Percentiles rank a stretch among this genome's conserved stretches.
Conservation (phyloP, 35 echinoderm and acorn worm genomes). For the Ophiothrix spiculata region DNA sequence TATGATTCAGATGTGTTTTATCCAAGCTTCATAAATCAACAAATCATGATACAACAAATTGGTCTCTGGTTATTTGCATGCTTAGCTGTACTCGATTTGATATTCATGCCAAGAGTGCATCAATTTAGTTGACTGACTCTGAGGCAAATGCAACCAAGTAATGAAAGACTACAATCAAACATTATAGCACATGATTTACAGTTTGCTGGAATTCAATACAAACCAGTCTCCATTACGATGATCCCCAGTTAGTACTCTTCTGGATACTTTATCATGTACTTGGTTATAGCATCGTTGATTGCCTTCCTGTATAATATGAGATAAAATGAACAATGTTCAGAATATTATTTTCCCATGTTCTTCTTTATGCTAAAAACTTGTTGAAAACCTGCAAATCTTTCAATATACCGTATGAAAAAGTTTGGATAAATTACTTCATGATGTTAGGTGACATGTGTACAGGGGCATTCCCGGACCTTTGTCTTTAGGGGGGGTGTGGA, state of each 20-base stretch:
- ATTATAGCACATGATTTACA: too few relatives aligned
- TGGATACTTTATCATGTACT: conserved; percentile 57
- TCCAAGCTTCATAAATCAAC: too few relatives aligned
- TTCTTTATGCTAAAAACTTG: not conserved
- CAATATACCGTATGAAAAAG: not conserved
- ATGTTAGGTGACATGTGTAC: not conserved
- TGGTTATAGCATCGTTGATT: conserved; percentile 69
- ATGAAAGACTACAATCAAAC: too few relatives aligned
- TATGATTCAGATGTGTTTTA: too few relatives aligned
- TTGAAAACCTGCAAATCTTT: not conserved
- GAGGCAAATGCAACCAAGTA: too few relatives aligned
- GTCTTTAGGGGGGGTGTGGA: not conserved
- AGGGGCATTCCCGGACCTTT: not conserved
- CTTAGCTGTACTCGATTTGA: too few relatives aligned
- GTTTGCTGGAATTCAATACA: too few relatives aligned
- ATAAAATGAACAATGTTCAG: not conserved
- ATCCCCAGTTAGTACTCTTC: conserved; percentile 1
- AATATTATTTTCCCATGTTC: not conserved
- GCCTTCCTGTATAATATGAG: conserved; percentile 46
- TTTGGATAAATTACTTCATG: not conserved
- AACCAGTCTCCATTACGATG: too few relatives aligned
- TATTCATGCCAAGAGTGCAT: too few relatives aligned
- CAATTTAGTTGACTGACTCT: too few relatives aligned
- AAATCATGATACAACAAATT: too few relatives aligned
- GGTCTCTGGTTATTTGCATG: too few relatives aligned